A percentile compares a stretch with the other conserved stretches of the same genome.
These are phyloP conservation scores for Noctua pronuba DNA, from an alignment of 2,888 invertebrate genomes.

Conservation along the genomic window DNA sequence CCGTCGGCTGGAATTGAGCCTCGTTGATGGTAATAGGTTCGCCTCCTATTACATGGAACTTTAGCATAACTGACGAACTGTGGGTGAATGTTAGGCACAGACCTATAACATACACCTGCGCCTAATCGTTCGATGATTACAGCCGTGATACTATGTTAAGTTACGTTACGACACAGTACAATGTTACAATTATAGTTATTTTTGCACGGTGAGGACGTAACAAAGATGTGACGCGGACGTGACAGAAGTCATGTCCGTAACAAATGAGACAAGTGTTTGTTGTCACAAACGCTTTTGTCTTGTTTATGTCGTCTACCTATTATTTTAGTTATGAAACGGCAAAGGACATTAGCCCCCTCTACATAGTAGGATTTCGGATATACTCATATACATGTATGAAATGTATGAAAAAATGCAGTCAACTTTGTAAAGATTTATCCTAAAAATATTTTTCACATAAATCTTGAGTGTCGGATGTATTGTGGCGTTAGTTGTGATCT, in stretches of 20 bases:
- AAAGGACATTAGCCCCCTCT: background rate
- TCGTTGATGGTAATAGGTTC: background rate
- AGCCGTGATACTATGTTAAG: background rate
- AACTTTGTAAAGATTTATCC: background rate
- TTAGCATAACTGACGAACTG: background rate
- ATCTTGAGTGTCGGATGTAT: too few relatives aligned
- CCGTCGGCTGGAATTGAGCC: background rate
- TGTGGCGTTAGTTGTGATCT: too few relatives aligned
- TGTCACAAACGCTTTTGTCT: background rate
- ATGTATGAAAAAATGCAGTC: background rate
- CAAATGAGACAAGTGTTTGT: background rate
- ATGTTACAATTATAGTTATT: background rate
- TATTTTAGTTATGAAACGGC: background rate
- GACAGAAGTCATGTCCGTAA: slow-evolving; percentile 8
- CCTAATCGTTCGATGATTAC: background rate
- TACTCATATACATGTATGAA: background rate
- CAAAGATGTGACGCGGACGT: background rate
- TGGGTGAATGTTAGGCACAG: background rate
- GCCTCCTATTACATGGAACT: background rate
- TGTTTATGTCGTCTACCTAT: background rate
- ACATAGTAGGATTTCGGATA: background rate
- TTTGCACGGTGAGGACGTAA: background rate
- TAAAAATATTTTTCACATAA: too few relatives aligned
- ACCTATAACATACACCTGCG: background rate
- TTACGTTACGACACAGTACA: too few relatives aligned